Base-by-base conservation (phyloP, 2,113 vertebrate genomes). In the Tragelaphus strepsiceros region DNA sequence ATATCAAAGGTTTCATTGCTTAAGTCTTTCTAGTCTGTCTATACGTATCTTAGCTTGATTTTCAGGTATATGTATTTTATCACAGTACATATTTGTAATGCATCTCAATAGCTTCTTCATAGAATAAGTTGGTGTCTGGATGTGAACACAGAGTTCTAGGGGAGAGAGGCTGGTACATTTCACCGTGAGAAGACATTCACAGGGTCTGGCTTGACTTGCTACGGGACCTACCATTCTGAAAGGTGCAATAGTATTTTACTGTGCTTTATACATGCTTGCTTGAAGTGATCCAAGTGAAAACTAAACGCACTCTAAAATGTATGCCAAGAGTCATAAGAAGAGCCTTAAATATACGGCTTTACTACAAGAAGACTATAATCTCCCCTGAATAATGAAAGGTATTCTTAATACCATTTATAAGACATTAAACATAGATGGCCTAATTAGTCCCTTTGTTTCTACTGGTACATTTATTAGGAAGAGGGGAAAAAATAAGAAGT, bases 381-480 rank as follows among this genome's bases (percentile, higher is more conserved):
- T 83, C 4, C 59, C 30, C 35, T 9, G 21, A 92, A 95, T 56
- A 96, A 94, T 46, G 64, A 85, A 83, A 92, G 88, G 26, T 49
- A 74, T 43, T 77, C 21, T 94, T 74, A 96, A 89, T 30, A 43
- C 80, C 17, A 51, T 30, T 94, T 93, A 49, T 1, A 85, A 87
- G 83, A 80, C 46, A 83, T n/a, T 71, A 78, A 93, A 58, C 58
- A 43, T 0, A 32, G 87, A 74, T 51, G 62, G 83, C 81, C 28
- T 96, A 74, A 89, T 97, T 71, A 92, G 56, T 35, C 78, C 89
- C 87, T 96, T 95, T 64, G 17, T 58, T 94, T 92, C 30, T 51
- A 53, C 62, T 32, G 22, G 53, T 58, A 59, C 32, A 17, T 54
- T 64, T 62, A 64, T 14, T 56, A 83, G 78, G 43, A 91, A 96